These are phyloP conservation scores for Sinella curviseta DNA, from an alignment of 1,140 invertebrate species.

Conservation along the genomic window DNA sequence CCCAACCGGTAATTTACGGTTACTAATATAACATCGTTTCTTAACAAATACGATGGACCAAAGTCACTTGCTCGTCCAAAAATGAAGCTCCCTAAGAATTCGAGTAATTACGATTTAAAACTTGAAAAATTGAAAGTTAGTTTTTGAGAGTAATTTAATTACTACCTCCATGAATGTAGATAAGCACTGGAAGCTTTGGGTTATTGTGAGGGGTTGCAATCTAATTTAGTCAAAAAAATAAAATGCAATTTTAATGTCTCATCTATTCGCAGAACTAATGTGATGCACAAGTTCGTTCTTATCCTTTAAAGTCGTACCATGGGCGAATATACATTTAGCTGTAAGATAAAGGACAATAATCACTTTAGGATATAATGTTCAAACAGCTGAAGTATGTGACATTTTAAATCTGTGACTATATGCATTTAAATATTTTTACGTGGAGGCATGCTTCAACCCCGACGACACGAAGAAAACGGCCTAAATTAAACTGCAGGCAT, in stretches of 20 bases:
- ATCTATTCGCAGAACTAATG: no score
- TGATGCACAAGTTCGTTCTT: neutral
- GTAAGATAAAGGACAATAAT: neutral
- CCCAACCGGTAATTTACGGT: conserved; percentile 27
- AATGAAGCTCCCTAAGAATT: neutral
- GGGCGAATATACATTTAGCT: conserved; percentile 1
- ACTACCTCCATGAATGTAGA: conserved; percentile 40
- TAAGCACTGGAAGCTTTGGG: conserved; percentile 33
- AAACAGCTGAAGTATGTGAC: no score
- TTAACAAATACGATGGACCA: conserved; percentile 53
- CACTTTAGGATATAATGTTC: neutral
- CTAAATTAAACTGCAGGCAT: neutral
- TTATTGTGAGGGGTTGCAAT: neutral
- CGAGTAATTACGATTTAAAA: neutral
- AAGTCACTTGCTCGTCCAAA: conserved; percentile 30
- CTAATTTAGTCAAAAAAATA: neutral
- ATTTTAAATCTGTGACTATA: no score
- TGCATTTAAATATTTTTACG: neutral
- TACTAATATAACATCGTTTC: conserved; percentile 55
- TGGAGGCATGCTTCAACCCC: neutral
- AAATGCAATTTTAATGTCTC: neutral
- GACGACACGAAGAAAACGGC: neutral
- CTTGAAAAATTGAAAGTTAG: neutral
- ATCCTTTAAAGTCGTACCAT: neutral
- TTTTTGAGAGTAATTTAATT: neutral